These are phyloP conservation scores for Lepeophtheirus nordmannii DNA, from an alignment of 2,888 invertebrate species.

Conservation along the genomic window DNA sequence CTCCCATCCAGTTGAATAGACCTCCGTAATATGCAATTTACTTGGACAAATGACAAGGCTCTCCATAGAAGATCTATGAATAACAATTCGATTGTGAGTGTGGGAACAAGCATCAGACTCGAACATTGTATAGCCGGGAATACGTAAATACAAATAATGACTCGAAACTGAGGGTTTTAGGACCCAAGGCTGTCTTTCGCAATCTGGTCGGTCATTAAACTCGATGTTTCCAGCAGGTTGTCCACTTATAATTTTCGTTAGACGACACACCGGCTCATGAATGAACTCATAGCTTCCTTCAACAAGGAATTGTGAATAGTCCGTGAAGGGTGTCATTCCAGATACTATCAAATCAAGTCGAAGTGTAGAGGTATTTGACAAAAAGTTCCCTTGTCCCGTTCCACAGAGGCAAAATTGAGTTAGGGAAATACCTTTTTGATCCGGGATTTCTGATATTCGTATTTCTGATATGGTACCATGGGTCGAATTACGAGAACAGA, in stretches of 20 bases:
- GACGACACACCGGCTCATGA: neutral
- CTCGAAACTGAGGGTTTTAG: slow-evolving; percentile 55
- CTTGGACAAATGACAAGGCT: neutral
- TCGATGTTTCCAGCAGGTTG: slow-evolving; percentile 37
- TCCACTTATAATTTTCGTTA: neutral
- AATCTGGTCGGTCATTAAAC: slow-evolving; percentile 31
- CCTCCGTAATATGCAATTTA: neutral
- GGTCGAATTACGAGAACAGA: neutral
- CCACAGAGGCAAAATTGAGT: neutral
- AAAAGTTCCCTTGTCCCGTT: slow-evolving; percentile 34
- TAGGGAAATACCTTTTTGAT: neutral
- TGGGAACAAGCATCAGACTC: slow-evolving; percentile 38
- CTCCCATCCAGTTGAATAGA: neutral
- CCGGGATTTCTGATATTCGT: neutral
- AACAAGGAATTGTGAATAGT: slow-evolving; percentile 61
- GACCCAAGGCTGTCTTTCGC: slow-evolving; percentile 59
- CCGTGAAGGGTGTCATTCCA: slow-evolving; percentile 63
- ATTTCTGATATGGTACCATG: neutral
- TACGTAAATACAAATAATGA: slow-evolving; percentile 52
- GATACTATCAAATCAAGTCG: slow-evolving; percentile 57
- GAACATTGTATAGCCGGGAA: slow-evolving; percentile 47
- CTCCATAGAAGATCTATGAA: slow-evolving; percentile 35
- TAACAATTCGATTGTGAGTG: slow-evolving; percentile 52
- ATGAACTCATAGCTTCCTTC: slow-evolving; percentile 41
- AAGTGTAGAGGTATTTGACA: slow-evolving; percentile 51